Evolutionary conservation across 1,140 invertebrate species (phyloP).

Genomic region (Lordiphosa clarofinis): DNA sequence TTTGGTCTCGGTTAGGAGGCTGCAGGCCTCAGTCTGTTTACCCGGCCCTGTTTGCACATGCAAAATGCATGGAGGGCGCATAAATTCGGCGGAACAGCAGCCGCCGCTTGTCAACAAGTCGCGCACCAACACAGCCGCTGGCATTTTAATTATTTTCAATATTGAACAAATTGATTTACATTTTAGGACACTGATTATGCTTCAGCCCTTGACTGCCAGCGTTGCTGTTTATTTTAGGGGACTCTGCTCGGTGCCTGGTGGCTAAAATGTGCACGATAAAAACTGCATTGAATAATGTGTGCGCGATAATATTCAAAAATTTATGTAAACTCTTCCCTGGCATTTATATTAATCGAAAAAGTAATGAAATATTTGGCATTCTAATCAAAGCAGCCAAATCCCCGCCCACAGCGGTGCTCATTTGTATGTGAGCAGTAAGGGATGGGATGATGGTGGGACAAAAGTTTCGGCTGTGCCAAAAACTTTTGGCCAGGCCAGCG

Average conservation of each 20-base stretch:
- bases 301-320: conserved; percentile 65
- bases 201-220: conserved; percentile 34
- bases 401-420: conserved; percentile 34
- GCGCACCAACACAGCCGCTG: conserved; percentile 37
- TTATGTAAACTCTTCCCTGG: conserved; percentile 28
- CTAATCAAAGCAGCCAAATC: conserved; percentile 39
- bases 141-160: conserved; percentile 78
- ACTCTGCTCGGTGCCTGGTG: neutral
- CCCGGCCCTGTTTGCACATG: conserved; percentile 48
- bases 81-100: conserved; percentile 59
- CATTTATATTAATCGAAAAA: conserved; percentile 68
- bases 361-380: conserved; percentile 64
- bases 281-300: conserved; percentile 57
- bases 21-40: conserved; percentile 51
- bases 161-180: conserved; percentile 78
- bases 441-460: neutral
- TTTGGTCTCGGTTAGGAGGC: conserved; percentile 38
- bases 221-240: conserved; percentile 9
- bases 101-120: conserved; percentile 55
- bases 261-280: conserved; percentile 60
- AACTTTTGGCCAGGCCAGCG: conserved; percentile 52
- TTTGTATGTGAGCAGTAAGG: conserved; percentile 44
- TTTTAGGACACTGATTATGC: conserved; percentile 71
- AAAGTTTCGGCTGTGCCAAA: conserved; percentile 58
- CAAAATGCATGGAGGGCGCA: conserved; percentile 58